Conservation (phyloP, 1,140 invertebrate genomes). For the Parapsyche elsis region DNA sequence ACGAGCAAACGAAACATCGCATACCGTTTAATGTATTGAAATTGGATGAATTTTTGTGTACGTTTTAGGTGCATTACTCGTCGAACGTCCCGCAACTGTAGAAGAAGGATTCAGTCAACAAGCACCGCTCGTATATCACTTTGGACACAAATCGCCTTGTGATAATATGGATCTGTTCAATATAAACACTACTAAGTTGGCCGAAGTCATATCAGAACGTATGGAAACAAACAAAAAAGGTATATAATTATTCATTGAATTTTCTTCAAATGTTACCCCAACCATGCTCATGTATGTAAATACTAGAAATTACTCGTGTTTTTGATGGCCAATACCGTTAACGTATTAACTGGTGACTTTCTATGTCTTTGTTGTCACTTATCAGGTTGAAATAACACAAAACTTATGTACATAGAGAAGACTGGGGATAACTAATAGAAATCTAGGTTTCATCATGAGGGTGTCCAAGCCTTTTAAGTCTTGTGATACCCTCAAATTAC, state of each 20-base stretch:
- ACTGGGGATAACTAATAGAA: no score
- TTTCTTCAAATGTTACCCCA: background rate
- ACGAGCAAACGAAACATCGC: no score
- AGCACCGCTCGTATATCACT: slow-evolving; percentile 94
- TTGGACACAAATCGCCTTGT: slow-evolving; percentile 85
- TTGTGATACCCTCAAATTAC: no score
- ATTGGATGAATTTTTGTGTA: slow-evolving; percentile 30
- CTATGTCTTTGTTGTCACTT: no score
- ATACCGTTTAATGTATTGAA: background rate
- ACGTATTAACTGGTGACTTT: no score
- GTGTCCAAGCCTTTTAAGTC: no score
- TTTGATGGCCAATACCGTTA: no score
- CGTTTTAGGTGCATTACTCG: slow-evolving; percentile 79
- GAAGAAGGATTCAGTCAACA: slow-evolving; percentile 94
- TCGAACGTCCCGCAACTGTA: slow-evolving; percentile 90
- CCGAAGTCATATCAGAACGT: slow-evolving; percentile 86
- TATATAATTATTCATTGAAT: slow-evolving; percentile 58
- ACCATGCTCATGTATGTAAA: background rate
- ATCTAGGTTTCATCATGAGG: no score
- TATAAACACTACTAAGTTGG: slow-evolving; percentile 84
- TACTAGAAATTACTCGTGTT: no score
- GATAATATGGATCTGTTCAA: slow-evolving; percentile 89
- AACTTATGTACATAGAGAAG: no score
- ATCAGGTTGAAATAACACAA: no score
- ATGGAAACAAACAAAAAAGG: slow-evolving; percentile 89